These are phyloP conservation scores for Catocala fraxini DNA, from an alignment of 2,888 invertebrate genomes.

Conservation along the genomic window DNA sequence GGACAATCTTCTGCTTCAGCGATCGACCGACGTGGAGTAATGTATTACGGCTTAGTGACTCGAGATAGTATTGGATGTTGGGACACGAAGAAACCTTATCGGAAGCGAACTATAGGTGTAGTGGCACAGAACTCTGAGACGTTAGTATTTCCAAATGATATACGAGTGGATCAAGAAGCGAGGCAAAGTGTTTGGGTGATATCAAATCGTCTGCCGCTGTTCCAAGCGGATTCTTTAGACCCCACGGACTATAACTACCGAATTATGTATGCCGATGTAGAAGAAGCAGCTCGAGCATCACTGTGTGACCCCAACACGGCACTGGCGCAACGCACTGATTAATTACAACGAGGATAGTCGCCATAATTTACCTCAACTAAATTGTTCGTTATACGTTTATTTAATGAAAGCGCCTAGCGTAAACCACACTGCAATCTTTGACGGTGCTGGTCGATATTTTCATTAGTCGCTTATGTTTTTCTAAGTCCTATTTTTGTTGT, in stretches of 20 bases:
- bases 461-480: not conserved
- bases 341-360: slow-evolving; percentile 48
- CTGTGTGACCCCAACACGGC: slow-evolving; percentile 89
- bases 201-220: slow-evolving; percentile 92
- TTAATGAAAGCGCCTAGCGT: not conserved
- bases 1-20: slow-evolving; percentile 93
- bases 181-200: slow-evolving; percentile 92
- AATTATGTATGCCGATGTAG: slow-evolving; percentile 89
- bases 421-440: not conserved
- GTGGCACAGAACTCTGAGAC: slow-evolving; percentile 89
- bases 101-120: slow-evolving; percentile 88
- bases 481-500: too few relatives aligned
- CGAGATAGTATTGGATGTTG: slow-evolving; percentile 93
- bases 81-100: slow-evolving; percentile 92
- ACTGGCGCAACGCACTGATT: slow-evolving; percentile 13
- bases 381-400: slow-evolving; percentile 17
- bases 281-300: slow-evolving; percentile 89
- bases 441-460: not conserved
- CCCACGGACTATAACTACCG: slow-evolving; percentile 91
- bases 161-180: slow-evolving; percentile 91
- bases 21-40: slow-evolving; percentile 90
- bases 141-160: slow-evolving; percentile 93
- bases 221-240: slow-evolving; percentile 89
- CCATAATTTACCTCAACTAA: slow-evolving; percentile 51
- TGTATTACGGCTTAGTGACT: slow-evolving; percentile 93